Base-by-base conservation (phyloP, 2,113 vertebrate species). In the Clarias macrocephalus region DNA sequence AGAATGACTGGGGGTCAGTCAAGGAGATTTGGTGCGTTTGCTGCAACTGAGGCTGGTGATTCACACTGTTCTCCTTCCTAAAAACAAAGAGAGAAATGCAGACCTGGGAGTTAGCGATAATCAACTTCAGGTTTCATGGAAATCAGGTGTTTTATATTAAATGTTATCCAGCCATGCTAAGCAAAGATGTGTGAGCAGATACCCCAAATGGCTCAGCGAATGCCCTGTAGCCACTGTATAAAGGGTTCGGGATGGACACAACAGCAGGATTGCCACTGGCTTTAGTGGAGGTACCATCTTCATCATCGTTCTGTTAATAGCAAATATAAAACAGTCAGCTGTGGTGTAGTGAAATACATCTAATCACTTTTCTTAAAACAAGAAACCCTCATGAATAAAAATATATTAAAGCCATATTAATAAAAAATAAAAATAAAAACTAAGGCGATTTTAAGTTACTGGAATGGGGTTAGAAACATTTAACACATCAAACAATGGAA, bases 211-310 rank as follows among this genome's bases (percentile, higher is more conserved):
- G 96, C 21, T 97, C 96, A 25, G 88, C 86, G 21, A 96, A 95
- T 16, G 92, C 91, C 21, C 90, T 95, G 2, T 92, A 94, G 79
- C 94, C 95, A 28, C 90, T 94, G 91, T 96, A 98, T 83, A 97
- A 92, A 3, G 97, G 97, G 90, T 98, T 98, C 1, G 96, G 96
- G 81, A 97, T 95, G 13, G 96, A 96, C 37, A 98, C 94, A 80
- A 97, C 89, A 1, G 95, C 91, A 1, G 96, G 95, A 63, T 92
- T 96, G n/a, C 37, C 89, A 19, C 91, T 91, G 76, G 84, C 76
- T 33, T 92, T 84, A 90, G 93, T 0, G 23, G 91, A 11, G 59
- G 90, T 80, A 87, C 86, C 89, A 80, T 95, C 95, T 0, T 96
- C 95, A 1, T 95, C 95, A 1, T 95, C 95, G 9, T 96, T 91